Evolutionary conservation across 2,888 invertebrate genomes (phyloP), one percentile per base, ranked within the genome.

Genomic region (Autographa pulchrina): DNA sequence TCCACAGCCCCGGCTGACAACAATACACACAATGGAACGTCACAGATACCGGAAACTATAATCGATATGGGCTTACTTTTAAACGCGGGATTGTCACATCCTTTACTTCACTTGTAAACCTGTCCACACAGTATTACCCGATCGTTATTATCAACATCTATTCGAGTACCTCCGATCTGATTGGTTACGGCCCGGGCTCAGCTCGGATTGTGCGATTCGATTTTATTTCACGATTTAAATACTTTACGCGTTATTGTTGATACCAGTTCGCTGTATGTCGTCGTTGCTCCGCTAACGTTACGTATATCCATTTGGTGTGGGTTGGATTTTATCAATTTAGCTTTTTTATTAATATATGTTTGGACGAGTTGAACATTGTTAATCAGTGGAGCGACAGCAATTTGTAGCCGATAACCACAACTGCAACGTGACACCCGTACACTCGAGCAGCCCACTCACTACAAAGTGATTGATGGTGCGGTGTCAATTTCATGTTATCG

Each of bases 351-450:
- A 80, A 80, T 74, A 76, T 85, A 75, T 84, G 82, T 85, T 81
- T 72, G 74, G 82, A 80, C 75, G 75, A 79, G 81, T 84, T 78
- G 80, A 87, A 86, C 86, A 88, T 88, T 89, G 90, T 92, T 92
- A 91, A 93, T 92, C 90, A 92, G 88, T 88, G 85, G 85, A 84
- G 85, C 89, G 92, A 93, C 91, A 90, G 88, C 92, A 93, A 93
- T 94, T 94, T 94, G 94, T 93, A 91, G 85, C 86, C 88, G 90
- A 94, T 93, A 93, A 92, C 94, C 94, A 88, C 94, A 92, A 92
- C 88, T 92, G 93, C 90, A 93, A 93, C 89, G 87, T 90, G 92
- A 94, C 89, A 92, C 92, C 88, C 80, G 81, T 81, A 83, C 86
- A 85, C 87, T 87, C 86, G 86, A 86, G 87, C 90, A 85, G 88